phyloP scores from a whole-genome alignment of 2,888 invertebrate genomes.

The Pandemis heparana region DNA sequence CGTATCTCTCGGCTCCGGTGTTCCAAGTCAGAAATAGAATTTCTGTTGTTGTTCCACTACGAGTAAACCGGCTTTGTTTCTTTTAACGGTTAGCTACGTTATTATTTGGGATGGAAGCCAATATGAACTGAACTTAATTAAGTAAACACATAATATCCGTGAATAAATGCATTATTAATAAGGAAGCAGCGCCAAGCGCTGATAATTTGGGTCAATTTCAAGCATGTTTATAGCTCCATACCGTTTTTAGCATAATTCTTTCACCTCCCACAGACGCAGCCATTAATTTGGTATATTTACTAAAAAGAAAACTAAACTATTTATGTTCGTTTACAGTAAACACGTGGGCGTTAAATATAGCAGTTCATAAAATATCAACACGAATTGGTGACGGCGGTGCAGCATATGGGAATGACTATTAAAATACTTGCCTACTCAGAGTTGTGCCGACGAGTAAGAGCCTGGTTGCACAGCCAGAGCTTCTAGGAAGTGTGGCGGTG shows the following conservation, averaged over 20 bases:
- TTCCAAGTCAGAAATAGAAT: slow-evolving; percentile 72
- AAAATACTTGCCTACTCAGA: slow-evolving; percentile 37
- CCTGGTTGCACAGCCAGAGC: slow-evolving; percentile 55
- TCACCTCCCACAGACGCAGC: slow-evolving; percentile 61
- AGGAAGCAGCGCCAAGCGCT: slow-evolving; percentile 61
- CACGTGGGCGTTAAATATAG: slow-evolving; percentile 52
- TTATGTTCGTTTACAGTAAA: slow-evolving; percentile 51
- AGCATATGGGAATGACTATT: slow-evolving; percentile 41
- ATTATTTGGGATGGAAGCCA: background rate
- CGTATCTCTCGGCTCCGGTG: slow-evolving; percentile 72
- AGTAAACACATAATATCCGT: slow-evolving; percentile 27
- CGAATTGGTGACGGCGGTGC: background rate
- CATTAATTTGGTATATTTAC: slow-evolving; percentile 52
- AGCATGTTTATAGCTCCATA: slow-evolving; percentile 47
- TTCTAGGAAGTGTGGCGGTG: slow-evolving; percentile 60
- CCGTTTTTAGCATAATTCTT: slow-evolving; percentile 68
- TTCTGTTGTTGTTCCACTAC: slow-evolving; percentile 46
- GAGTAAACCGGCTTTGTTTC: slow-evolving; percentile 54
- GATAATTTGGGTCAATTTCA: slow-evolving; percentile 69
- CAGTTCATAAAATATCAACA: slow-evolving; percentile 44
- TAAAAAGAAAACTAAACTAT: slow-evolving; percentile 52
- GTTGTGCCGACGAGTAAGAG: slow-evolving; percentile 17
- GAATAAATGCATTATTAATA: slow-evolving; percentile 58
- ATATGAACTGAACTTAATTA: slow-evolving; percentile 15
- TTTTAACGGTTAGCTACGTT: slow-evolving; percentile 46